Evolutionary conservation across 64 coral and sea anemone genomes (phyloP).

Genomic region (Montipora foliosa): DNA sequence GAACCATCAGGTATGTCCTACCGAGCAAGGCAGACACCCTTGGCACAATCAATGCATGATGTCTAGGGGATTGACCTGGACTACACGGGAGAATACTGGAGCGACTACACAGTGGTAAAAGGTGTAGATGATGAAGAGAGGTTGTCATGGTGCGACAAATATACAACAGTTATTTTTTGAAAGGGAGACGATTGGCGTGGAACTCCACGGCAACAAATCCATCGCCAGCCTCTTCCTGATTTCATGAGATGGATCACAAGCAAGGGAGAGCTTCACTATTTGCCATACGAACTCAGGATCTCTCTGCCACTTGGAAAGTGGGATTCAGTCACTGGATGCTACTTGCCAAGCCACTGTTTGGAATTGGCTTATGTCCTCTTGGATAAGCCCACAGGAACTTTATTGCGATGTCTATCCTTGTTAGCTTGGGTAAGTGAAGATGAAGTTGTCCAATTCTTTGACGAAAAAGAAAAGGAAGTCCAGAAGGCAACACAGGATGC

Average conservation of each 20-base stretch:
- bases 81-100: slow-evolving; percentile 31
- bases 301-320: slow-evolving; percentile 22
- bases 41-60: slow-evolving; percentile 29
- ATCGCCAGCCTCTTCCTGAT: slow-evolving; percentile 69
- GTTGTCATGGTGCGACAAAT: slow-evolving; percentile 64
- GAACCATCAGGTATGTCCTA: slow-evolving; percentile 42
- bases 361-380: slow-evolving; percentile 60
- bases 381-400: slow-evolving; percentile 27
- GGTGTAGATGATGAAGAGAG: neutral
- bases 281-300: slow-evolving; percentile 55
- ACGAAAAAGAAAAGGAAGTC: slow-evolving; percentile 55
- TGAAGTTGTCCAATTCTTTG: slow-evolving; percentile 32
- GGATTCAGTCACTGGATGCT: slow-evolving; percentile 48
- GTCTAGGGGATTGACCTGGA: slow-evolving; percentile 40
- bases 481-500: neutral
- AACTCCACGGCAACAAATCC: slow-evolving; percentile 14
- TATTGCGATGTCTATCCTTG: slow-evolving; percentile 32
- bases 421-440: slow-evolving; percentile 47
- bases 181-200: slow-evolving; percentile 15
- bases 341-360: slow-evolving; percentile 50
- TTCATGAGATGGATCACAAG: slow-evolving; percentile 66
- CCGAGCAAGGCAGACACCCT: slow-evolving; percentile 19
- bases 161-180: slow-evolving; percentile 64
- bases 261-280: slow-evolving; percentile 60
- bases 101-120: slow-evolving; percentile 34